Percentiles rank a stretch among this genome's conserved stretches.
phyloP scores from a whole-genome alignment of 30 jellyfish, hydroid and myxozoan genomes.

The Aurelia aurita complex sp. Pacific region DNA sequence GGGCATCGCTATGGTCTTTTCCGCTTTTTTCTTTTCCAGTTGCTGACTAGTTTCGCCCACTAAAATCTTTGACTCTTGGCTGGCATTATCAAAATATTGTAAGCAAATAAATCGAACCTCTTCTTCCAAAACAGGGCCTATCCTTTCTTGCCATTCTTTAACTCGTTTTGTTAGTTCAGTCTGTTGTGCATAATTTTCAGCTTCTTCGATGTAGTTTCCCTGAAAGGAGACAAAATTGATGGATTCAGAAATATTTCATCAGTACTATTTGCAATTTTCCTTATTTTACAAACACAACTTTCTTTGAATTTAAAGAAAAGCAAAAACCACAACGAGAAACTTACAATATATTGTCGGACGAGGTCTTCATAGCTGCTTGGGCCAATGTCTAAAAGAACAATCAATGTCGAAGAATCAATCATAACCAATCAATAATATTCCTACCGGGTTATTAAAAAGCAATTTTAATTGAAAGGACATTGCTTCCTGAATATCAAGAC shows the following conservation, averaged over 20 bases:
- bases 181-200: slow-evolving; percentile 57
- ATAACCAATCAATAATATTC: not conserved
- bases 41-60: too few species aligned
- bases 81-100: not conserved
- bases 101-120: slow-evolving; percentile 4
- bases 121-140: slow-evolving; percentile 39
- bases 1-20: too few species aligned
- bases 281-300: too few species aligned
- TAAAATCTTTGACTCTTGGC: too few species aligned
- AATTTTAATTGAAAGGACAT: too few species aligned
- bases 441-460: not conserved
- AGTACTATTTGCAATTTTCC: too few species aligned
- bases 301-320: too few species aligned
- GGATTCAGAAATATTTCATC: too few species aligned
- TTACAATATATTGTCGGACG: slow-evolving; percentile 48
- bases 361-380: slow-evolving; percentile 45
- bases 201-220: slow-evolving; percentile 49
- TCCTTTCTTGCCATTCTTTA: slow-evolving; percentile 56
- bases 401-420: too few species aligned
- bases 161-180: slow-evolving; percentile 51
- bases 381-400: slow-evolving; percentile 3
- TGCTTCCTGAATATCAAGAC: too few species aligned
- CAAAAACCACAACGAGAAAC: not conserved
- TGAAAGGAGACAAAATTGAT: not conserved
- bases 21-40: too few species aligned